These are phyloP conservation scores for Ericerus pela DNA, from an alignment of 1,140 invertebrate genomes.

Conservation along the genomic window DNA sequence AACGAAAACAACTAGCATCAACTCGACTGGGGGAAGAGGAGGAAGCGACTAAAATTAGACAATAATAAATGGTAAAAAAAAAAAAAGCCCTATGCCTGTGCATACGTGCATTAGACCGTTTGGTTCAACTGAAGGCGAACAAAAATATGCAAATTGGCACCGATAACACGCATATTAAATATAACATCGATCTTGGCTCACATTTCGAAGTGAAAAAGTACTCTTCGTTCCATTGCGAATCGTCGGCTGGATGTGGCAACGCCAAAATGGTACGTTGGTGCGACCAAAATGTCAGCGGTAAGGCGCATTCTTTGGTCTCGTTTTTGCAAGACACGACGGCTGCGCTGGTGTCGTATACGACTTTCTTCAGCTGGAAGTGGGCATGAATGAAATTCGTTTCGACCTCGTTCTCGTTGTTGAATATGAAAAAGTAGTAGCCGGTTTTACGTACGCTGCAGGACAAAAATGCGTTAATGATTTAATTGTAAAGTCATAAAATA, in stretches of 20 bases:
- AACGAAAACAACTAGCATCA: too few species aligned
- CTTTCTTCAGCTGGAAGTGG: conserved; percentile 51
- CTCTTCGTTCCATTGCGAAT: conserved; percentile 53
- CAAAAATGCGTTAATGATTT: conserved; percentile 2
- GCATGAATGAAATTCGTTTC: conserved; percentile 49
- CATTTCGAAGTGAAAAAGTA: conserved; percentile 55
- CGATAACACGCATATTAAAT: conserved; percentile 48
- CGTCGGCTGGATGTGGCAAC: conserved; percentile 34
- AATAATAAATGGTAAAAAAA: too few species aligned
- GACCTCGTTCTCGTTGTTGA: conserved; percentile 64
- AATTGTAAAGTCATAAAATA: neutral
- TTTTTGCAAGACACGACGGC: conserved; percentile 37
- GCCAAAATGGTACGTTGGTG: conserved; percentile 40
- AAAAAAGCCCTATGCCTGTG: too few species aligned
- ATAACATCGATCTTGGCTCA: conserved; percentile 51
- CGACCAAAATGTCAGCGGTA: conserved; percentile 51
- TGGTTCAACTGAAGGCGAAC: too few species aligned
- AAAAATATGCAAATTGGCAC: conserved; percentile 52
- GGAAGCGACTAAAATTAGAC: too few species aligned
- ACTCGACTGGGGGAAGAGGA: too few species aligned
- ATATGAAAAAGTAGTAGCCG: conserved; percentile 68
- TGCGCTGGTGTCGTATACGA: conserved; percentile 45
- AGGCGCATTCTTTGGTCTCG: conserved; percentile 41
- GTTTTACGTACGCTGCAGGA: conserved; percentile 43
- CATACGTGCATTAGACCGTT: too few species aligned